These are phyloP conservation scores for Apotomis turbidana DNA, from an alignment of 2,888 invertebrate species.

Conservation along the genomic window DNA sequence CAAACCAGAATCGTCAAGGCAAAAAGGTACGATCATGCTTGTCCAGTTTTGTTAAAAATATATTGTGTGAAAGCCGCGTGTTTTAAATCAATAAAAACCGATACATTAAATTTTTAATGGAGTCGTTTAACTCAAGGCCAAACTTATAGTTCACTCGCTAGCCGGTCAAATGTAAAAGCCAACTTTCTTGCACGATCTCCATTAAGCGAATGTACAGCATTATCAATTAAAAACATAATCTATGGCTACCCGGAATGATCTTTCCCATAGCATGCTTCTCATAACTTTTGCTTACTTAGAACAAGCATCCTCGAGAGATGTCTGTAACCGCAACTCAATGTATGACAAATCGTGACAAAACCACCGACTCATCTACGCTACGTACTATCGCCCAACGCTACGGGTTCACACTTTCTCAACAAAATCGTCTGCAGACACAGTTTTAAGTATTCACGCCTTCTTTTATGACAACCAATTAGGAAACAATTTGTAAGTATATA, in stretches of 20 bases:
- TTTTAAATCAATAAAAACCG: too few species aligned
- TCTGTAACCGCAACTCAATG: slow-evolving; percentile 74
- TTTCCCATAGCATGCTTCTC: slow-evolving; percentile 77
- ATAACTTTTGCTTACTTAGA: slow-evolving; percentile 73
- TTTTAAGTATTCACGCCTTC: too few species aligned
- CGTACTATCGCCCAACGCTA: too few species aligned
- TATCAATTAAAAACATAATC: slow-evolving; percentile 54
- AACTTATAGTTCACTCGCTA: not conserved
- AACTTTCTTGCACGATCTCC: slow-evolving; percentile 59
- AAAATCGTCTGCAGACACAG: too few species aligned
- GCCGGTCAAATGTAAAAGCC: slow-evolving; percentile 28
- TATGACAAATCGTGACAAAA: slow-evolving; percentile 83
- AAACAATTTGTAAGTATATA: too few species aligned
- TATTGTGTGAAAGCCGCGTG: too few species aligned
- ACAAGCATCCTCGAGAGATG: slow-evolving; percentile 57
- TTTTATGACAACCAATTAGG: too few species aligned
- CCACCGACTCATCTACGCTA: slow-evolving; percentile 73
- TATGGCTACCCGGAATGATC: slow-evolving; percentile 62
- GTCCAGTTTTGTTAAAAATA: too few species aligned
- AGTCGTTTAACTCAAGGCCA: not conserved
- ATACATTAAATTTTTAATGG: not conserved
- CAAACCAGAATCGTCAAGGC: too few species aligned
- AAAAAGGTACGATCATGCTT: too few species aligned
- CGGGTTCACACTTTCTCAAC: too few species aligned
- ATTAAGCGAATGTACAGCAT: slow-evolving; percentile 52